Conservation (phyloP, 1,140 invertebrate genomes). For the Bombus confusus region DNA sequence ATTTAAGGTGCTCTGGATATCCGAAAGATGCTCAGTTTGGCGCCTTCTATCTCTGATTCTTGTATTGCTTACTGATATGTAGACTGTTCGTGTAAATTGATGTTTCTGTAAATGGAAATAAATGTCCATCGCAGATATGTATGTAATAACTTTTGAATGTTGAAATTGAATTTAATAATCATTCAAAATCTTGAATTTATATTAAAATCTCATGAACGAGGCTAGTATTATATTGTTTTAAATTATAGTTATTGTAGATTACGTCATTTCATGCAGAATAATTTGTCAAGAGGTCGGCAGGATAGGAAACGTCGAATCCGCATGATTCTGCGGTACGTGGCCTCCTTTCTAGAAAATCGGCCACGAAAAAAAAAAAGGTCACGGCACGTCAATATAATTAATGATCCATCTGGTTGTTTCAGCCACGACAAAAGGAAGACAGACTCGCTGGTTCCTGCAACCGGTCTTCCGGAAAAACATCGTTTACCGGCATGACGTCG, state of each 20-base stretch:
- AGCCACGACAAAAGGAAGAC: constrained; percentile 35
- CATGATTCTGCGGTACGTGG: constrained; percentile 61
- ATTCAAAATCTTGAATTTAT: background rate
- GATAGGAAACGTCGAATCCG: constrained; percentile 49
- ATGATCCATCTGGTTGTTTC: constrained; percentile 63
- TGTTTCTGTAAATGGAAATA: too few relatives aligned
- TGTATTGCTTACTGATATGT: too few relatives aligned
- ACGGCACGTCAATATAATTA: constrained; percentile 67
- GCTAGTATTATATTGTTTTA: background rate
- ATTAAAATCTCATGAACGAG: background rate
- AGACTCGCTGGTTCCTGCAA: constrained; percentile 25
- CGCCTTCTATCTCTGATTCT: background rate
- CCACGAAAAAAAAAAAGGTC: constrained; percentile 45
- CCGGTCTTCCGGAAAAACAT: constrained; percentile 56
- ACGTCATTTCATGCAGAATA: constrained; percentile 9
- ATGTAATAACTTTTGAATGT: background rate
- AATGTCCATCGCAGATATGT: background rate
- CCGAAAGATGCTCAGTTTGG: background rate
- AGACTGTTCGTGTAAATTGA: too few relatives aligned
- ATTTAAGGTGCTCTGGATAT: background rate
- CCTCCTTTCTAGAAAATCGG: constrained; percentile 61
- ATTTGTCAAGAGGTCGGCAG: constrained; percentile 46
- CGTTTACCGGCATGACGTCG: constrained; percentile 62
- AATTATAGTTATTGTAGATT: constrained; percentile 21
- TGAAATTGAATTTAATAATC: background rate